Percentiles rank a stretch among this genome's conserved stretches.
Conservation (phyloP, 2,888 invertebrate species). For the Drosophila koepferae region DNA sequence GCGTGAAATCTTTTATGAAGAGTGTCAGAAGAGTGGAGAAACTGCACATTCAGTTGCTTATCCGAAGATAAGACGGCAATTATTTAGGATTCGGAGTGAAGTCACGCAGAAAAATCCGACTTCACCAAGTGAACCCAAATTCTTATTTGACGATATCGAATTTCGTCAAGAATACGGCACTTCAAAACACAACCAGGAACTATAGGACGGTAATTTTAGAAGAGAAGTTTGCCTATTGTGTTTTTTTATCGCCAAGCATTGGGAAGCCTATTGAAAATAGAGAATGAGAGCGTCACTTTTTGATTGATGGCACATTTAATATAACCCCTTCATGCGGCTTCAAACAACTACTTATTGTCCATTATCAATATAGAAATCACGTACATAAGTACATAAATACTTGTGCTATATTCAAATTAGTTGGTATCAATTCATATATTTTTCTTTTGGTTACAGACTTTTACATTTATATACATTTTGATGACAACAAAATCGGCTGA, state of each 20-base stretch:
- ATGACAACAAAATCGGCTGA: no score
- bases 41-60: no score
- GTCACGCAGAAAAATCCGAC: accelerated
- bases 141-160: no score
- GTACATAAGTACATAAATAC: not conserved
- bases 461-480: no score
- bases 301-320: not conserved
- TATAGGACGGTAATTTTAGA: not conserved
- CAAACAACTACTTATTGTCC: not conserved
- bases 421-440: not conserved
- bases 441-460: no score
- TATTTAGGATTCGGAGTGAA: no score
- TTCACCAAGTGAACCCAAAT: no score
- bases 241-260: not conserved
- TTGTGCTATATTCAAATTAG: not conserved
- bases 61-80: no score
- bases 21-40: no score
- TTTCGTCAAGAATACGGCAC: no score
- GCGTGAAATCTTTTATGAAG: no score
- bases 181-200: not conserved
- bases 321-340: not conserved
- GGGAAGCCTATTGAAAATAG: not conserved
- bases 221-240: not conserved
- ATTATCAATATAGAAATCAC: not conserved
- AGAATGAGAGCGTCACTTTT: not conserved